Percentiles rank a stretch among this genome's conserved stretches.
Evolutionary conservation across 1,140 invertebrate genomes (phyloP).

Genomic region (Dinothrombium tinctorium): DNA sequence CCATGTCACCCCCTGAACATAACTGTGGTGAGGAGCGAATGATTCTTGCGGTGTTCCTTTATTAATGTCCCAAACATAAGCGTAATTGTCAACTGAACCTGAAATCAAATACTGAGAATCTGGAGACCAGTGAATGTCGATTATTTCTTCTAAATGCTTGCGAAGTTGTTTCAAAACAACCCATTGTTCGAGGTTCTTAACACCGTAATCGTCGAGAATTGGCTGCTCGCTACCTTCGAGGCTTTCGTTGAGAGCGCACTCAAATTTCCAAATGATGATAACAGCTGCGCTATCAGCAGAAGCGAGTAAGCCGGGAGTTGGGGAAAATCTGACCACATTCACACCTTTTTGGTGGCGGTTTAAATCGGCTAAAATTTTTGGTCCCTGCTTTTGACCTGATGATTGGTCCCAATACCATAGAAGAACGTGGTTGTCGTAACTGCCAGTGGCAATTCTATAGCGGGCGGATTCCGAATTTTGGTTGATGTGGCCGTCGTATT

Average conservation of each 20-base stretch:
- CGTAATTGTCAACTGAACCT: conserved; percentile 79
- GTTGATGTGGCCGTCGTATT: too few species aligned
- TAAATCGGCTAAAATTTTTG: conserved; percentile 60
- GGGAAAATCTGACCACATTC: conserved; percentile 78
- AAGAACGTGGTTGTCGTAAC: too few species aligned
- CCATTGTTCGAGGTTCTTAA: conserved; percentile 61
- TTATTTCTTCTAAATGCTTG: conserved; percentile 79
- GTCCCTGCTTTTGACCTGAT: too few species aligned
- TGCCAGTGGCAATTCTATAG: too few species aligned
- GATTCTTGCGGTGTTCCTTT: conserved; percentile 36
- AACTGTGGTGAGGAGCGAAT: conserved; percentile 70
- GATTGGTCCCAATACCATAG: too few species aligned
- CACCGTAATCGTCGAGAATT: conserved; percentile 27
- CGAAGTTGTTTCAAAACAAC: conserved; percentile 36
- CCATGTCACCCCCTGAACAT: conserved; percentile 84
- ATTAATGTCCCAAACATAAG: conserved; percentile 68
- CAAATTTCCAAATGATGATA: conserved; percentile 15
- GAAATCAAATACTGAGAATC: conserved; percentile 55
- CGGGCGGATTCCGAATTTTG: too few species aligned
- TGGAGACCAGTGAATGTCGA: conserved; percentile 73
- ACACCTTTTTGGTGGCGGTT: conserved; percentile 69
- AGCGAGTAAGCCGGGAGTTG: conserved; percentile 32
- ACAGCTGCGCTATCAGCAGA: conserved; percentile 57
- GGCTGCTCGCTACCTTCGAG: background rate
- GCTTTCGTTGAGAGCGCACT: background rate